phyloP scores from a whole-genome alignment of 2,113 vertebrate species.

The Cyrtonyx montezumae region DNA sequence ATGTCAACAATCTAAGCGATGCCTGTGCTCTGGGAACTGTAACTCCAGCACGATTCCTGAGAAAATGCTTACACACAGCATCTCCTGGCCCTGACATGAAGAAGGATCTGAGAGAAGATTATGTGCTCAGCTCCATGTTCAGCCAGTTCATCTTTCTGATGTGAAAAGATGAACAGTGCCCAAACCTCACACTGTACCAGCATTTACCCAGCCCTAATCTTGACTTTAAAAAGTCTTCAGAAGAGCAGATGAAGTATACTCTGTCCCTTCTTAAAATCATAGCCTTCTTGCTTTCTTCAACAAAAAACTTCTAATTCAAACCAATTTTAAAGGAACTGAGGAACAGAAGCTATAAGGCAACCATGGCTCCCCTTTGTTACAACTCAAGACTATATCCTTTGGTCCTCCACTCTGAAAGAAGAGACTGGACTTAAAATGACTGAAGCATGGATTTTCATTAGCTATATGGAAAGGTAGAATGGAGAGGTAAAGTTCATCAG shows the following conservation, averaged over 20 bases:
- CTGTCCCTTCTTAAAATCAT: neutral
- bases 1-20: neutral
- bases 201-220: neutral
- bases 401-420: neutral
- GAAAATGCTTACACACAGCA: neutral
- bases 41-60: neutral
- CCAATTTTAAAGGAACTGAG: rapidly evolving
- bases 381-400: neutral
- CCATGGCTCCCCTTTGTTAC: neutral
- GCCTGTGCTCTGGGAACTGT: rapidly evolving
- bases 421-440: neutral
- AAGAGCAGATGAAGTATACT: neutral
- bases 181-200: neutral
- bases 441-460: neutral
- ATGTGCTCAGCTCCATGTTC: rapidly evolving
- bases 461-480: neutral
- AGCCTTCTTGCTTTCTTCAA: neutral
- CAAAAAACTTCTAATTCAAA: neutral
- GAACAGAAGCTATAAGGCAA: neutral
- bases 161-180: neutral
- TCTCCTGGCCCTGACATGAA: rapidly evolving
- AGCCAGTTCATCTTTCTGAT: neutral
- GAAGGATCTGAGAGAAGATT: neutral
- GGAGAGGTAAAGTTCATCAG: neutral
- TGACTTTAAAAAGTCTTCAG: neutral